Percentiles rank a stretch among this genome's conserved stretches.
phyloP scores from a whole-genome alignment of 2,113 vertebrate species.

The Puma concolor region DNA sequence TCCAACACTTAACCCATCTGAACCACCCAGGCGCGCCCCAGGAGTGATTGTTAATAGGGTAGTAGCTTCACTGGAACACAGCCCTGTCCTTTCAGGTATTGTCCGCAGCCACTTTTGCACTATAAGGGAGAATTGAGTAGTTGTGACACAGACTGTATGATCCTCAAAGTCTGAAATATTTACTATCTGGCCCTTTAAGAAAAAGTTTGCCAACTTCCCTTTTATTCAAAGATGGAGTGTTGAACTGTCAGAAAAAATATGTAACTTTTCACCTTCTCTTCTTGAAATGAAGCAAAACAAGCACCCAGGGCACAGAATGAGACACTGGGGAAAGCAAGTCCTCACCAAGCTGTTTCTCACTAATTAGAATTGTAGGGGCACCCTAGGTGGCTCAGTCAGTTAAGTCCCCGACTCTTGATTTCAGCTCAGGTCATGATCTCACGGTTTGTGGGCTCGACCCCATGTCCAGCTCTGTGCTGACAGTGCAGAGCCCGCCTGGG shows the following conservation, averaged over 20 bases:
- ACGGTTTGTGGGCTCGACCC: no score
- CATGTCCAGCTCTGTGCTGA: no score
- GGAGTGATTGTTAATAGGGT: neutral
- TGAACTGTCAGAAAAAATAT: slow-evolving; percentile 3
- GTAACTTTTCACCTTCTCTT: neutral
- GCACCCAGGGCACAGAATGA: neutral
- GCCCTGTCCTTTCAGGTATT: neutral
- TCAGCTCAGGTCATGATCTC: no score
- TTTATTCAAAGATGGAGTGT: neutral
- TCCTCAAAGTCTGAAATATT: neutral
- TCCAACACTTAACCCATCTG: no score
- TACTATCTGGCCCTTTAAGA: neutral
- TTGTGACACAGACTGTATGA: neutral
- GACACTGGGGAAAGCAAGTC: neutral
- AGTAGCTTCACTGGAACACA: neutral
- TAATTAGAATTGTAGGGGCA: neutral
- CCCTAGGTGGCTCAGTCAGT: no score
- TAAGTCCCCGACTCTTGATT: no score
- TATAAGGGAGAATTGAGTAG: neutral
- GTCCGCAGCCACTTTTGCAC: neutral
- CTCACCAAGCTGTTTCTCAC: neutral
- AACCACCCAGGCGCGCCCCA: no score
- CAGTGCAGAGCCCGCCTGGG: no score
- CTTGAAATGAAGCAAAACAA: neutral
- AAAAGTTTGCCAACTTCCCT: neutral